phyloP scores from a whole-genome alignment of 2,113 vertebrate species.

The Hippocampus zosterae region DNA sequence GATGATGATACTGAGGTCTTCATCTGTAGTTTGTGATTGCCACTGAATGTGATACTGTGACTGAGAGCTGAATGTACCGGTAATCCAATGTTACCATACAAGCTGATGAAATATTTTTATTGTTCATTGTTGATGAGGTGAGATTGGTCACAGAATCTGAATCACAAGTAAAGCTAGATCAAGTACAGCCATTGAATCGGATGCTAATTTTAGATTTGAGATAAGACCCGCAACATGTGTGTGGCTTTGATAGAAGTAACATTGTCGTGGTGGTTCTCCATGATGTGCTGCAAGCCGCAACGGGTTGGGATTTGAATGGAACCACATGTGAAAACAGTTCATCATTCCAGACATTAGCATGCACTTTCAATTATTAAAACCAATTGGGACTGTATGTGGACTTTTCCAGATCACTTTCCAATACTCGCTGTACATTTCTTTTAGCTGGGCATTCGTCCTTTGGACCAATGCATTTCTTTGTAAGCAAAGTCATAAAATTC shows the following conservation, averaged over 20 bases:
- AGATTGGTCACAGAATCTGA: neutral
- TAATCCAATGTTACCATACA: neutral
- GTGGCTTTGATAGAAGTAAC: slow-evolving; percentile 36
- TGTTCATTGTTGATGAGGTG: slow-evolving; percentile 32
- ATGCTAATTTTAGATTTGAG: slow-evolving; percentile 59
- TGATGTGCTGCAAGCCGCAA: slow-evolving; percentile 11
- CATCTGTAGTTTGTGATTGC: too few species aligned
- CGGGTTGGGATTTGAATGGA: slow-evolving; percentile 35
- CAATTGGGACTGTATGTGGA: slow-evolving; percentile 3
- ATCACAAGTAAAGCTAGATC: slow-evolving; percentile 17
- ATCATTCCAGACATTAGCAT: slow-evolving; percentile 12
- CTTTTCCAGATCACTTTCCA: slow-evolving; percentile 21
- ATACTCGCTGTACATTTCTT: neutral
- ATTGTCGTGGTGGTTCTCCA: slow-evolving; percentile 58
- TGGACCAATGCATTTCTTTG: neutral
- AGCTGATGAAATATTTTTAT: neutral
- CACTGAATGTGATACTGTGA: too few species aligned
- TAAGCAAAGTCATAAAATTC: neutral
- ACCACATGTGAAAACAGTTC: slow-evolving; percentile 32
- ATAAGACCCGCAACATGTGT: slow-evolving; percentile 46
- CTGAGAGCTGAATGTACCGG: neutral
- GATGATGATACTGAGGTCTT: too few species aligned
- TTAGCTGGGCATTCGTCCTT: neutral
- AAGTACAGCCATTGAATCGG: slow-evolving; percentile 51
- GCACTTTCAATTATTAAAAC: slow-evolving; percentile 24